Evolutionary conservation across 1,140 invertebrate species (phyloP), one percentile per base, ranked within the genome.

Genomic region (Halictus rubicundus): DNA sequence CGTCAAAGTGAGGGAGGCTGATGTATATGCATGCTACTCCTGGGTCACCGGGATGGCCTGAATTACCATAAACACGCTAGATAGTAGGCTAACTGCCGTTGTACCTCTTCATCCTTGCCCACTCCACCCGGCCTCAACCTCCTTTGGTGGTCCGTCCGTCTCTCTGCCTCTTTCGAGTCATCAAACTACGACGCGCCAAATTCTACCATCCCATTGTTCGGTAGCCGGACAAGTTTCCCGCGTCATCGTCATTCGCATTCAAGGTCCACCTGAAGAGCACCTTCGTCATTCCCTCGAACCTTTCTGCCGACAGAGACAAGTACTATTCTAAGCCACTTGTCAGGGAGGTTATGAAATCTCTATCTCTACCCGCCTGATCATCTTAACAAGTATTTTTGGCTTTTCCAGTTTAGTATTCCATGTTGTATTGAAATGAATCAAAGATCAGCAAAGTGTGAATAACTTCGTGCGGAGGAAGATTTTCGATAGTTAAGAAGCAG

Each of bases 21-120:
- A 90, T 90, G 89, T 90, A 90, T 90, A 90, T 90, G 89, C 88
- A 90, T 90, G 87, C 80, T 87, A 82, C 87, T 85, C 84, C 63
- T 68, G 82, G 89, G 85, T 89, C 87, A 89, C 68, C 82, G 84
- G 87, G 80, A 88, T 88, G 85, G 83, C 86, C 71, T 27, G 81
- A 88, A 90, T 90, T 89, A 90, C 88, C 89, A 90, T 90, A 89
- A 90, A 89, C 88, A 89, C 80, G 87, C 78, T 87, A 87, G 87
- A 88, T 88, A 89, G 88, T 89, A 88, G 84, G 82, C 88, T 90
- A 89, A 89, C 89, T 89, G 86, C 71, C 82, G 61, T 85, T 81
- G 84, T 80, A 74, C 78, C 78, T 87, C 86, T 66, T 71, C 63
- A 39, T 70, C 72, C 49, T 64, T 78, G 23, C 32, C 54, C 65